These are phyloP conservation scores for Noturus placidus DNA, from an alignment of 2,113 vertebrate species.

Conservation along the genomic window DNA sequence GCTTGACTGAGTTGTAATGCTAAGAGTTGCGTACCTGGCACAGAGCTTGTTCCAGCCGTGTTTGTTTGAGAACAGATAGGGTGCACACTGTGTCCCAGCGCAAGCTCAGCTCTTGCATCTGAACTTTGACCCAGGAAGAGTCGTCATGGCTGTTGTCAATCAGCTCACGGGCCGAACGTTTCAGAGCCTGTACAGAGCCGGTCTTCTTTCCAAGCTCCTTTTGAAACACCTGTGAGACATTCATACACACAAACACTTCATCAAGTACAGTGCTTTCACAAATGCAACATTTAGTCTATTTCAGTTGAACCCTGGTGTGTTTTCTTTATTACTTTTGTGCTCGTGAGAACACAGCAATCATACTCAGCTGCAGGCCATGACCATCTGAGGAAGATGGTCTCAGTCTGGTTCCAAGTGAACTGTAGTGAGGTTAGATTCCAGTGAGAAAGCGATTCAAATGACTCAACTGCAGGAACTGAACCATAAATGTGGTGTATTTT, in stretches of 20 bases:
- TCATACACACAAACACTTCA: neutral
- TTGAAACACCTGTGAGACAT: conserved; percentile 85
- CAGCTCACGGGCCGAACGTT: conserved; percentile 90
- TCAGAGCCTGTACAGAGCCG: conserved; percentile 90
- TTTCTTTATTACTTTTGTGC: neutral
- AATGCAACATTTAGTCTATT: neutral
- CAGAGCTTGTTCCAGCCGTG: conserved; percentile 88
- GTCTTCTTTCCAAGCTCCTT: conserved; percentile 95
- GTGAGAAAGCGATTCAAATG: neutral
- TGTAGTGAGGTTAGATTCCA: neutral
- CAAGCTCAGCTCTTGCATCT: conserved; percentile 93
- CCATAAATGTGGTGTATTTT: neutral
- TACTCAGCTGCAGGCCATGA: neutral
- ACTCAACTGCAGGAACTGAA: neutral
- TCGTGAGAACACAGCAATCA: neutral
- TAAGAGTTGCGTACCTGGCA: conserved; percentile 76
- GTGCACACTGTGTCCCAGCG: conserved; percentile 96
- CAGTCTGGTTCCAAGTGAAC: too few relatives aligned
- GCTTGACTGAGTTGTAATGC: neutral
- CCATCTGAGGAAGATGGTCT: neutral
- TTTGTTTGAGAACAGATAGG: conserved; percentile 93
- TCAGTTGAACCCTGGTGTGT: neutral
- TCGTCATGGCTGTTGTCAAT: conserved; percentile 88
- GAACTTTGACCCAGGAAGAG: conserved; percentile 95
- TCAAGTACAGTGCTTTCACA: neutral